A percentile compares a stretch with the other conserved stretches of the same genome.
These are phyloP conservation scores for Chelonia mydas DNA, from an alignment of 2,797 vertebrate species.

Conservation along the genomic window DNA sequence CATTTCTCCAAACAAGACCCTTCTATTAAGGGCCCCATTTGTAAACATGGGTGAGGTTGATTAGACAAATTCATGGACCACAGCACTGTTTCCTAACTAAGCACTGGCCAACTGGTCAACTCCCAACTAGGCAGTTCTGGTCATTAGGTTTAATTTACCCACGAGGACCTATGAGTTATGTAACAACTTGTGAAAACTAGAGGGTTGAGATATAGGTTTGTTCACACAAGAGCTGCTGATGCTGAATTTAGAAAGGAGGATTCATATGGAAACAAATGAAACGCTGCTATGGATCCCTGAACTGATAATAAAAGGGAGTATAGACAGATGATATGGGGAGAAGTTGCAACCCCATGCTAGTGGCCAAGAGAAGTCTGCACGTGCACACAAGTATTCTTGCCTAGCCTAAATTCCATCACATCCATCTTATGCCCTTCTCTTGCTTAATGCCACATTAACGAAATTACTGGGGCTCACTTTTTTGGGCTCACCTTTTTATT, in stretches of 20 bases:
- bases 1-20: background rate
- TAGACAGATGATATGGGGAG: background rate
- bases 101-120: background rate
- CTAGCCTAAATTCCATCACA: background rate
- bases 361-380: background rate
- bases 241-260: background rate
- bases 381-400: background rate
- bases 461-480: background rate
- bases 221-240: background rate
- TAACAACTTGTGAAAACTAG: background rate
- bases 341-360: background rate
- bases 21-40: background rate
- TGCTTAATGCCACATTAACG: background rate
- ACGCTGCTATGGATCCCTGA: background rate
- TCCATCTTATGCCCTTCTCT: background rate
- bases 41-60: background rate
- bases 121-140: background rate
- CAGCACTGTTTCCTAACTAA: background rate
- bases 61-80: background rate
- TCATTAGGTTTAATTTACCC: background rate
- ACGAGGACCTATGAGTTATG: background rate
- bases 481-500: background rate
- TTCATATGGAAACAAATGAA: background rate
- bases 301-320: background rate
- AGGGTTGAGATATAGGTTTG: background rate